These are phyloP conservation scores for Dromiciops gliroides DNA, from an alignment of 2,113 vertebrate genomes.

Conservation along the genomic window DNA sequence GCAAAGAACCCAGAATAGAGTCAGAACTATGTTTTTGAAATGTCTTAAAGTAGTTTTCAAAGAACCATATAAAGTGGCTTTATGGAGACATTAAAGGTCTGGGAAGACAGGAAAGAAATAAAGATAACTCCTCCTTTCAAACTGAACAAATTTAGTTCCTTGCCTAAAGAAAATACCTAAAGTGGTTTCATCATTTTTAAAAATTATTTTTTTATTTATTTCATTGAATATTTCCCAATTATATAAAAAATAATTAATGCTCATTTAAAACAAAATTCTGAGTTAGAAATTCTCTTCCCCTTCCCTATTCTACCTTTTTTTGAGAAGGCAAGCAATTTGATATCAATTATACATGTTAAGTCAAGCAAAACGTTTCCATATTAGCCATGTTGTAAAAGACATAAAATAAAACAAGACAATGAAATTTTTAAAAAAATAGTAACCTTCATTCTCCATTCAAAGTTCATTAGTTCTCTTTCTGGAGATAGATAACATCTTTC, in stretches of 20 bases:
- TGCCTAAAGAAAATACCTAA: constrained; percentile 21
- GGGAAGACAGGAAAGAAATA: constrained; percentile 25
- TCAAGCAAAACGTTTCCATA: background rate
- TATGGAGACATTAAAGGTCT: constrained; percentile 12
- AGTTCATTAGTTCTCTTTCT: background rate
- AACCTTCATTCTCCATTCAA: background rate
- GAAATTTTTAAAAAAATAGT: background rate
- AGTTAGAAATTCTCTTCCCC: background rate
- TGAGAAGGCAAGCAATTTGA: background rate
- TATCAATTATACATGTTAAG: background rate
- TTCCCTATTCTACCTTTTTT: background rate
- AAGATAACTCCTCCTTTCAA: constrained; percentile 43
- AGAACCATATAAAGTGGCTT: background rate
- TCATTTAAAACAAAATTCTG: background rate
- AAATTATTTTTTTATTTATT: background rate
- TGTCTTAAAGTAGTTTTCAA: constrained; percentile 52
- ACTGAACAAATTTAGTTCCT: constrained; percentile 26
- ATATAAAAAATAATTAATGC: background rate
- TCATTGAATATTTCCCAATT: background rate
- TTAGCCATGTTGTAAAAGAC: background rate
- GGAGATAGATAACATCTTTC: background rate
- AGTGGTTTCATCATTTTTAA: background rate
- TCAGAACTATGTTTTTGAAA: constrained; percentile 30
- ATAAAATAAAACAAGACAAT: background rate
- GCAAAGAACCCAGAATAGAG: constrained; percentile 43